These are phyloP conservation scores for Tragelaphus eurycerus DNA, from an alignment of 2,797 vertebrate genomes.

Conservation along the genomic window DNA sequence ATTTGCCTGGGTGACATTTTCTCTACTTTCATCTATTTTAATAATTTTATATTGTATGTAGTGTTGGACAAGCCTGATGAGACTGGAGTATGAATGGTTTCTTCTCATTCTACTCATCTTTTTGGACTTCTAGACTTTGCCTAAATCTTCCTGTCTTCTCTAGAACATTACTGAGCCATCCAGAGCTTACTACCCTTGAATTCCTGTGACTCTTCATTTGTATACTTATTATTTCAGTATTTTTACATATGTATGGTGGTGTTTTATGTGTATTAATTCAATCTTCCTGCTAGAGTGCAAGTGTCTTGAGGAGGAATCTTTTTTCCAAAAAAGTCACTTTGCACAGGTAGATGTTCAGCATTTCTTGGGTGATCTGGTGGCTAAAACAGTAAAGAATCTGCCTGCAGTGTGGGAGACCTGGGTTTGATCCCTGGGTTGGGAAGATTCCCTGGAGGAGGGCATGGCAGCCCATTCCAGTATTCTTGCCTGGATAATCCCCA, in stretches of 20 bases:
- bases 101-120: conserved; percentile 15
- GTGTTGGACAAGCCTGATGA: not conserved
- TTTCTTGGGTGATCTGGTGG: not conserved
- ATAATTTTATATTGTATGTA: conserved; percentile 3
- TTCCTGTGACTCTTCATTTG: conserved; percentile 21
- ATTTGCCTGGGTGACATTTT: not conserved
- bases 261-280: not conserved
- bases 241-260: not conserved
- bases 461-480: not conserved
- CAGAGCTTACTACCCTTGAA: not conserved
- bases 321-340: not conserved
- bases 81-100: not conserved
- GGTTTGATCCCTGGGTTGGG: not conserved
- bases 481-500: not conserved
- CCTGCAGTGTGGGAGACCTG: not conserved
- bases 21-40: not conserved
- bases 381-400: not conserved
- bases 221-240: conserved; percentile 17
- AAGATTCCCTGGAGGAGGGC: not conserved
- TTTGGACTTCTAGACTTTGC: not conserved
- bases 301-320: not conserved
- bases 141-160: not conserved
- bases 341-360: not conserved
- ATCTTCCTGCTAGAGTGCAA: not conserved
- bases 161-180: not conserved